Conservation (phyloP, 2,797 vertebrate genomes). For the Tapera naevia region DNA sequence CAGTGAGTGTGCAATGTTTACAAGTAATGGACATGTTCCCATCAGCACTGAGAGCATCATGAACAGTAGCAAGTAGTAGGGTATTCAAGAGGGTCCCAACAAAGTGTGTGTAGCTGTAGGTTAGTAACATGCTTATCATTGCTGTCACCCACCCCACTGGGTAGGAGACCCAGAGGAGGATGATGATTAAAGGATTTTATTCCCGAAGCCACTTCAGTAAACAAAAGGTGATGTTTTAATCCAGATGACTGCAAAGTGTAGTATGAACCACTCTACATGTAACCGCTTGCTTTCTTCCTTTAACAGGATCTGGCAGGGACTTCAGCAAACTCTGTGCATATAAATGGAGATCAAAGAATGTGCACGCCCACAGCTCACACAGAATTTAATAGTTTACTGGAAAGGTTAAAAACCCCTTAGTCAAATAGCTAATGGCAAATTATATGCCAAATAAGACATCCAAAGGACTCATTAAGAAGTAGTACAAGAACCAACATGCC, state of each 20-base stretch:
- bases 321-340: background rate
- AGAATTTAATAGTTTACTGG: slow-evolving; percentile 30
- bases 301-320: background rate
- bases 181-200: background rate
- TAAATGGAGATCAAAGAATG: slow-evolving; percentile 23
- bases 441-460: slow-evolving; percentile 11
- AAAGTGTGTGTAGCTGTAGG: background rate
- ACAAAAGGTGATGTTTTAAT: background rate
- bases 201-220: background rate
- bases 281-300: slow-evolving; percentile 5
- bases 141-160: fast-evolving
- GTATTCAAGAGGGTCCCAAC: background rate
- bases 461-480: background rate
- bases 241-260: background rate
- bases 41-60: background rate
- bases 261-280: background rate
- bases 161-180: background rate
- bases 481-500: background rate
- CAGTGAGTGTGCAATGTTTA: background rate
- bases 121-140: background rate
- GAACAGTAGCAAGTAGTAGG: background rate
- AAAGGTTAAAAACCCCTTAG: slow-evolving; percentile 22
- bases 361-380: slow-evolving; percentile 5
- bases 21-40: background rate
- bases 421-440: slow-evolving; percentile 40